These are phyloP conservation scores for Lochmaea crataegi DNA, from an alignment of 2,888 invertebrate species.

Conservation along the genomic window DNA sequence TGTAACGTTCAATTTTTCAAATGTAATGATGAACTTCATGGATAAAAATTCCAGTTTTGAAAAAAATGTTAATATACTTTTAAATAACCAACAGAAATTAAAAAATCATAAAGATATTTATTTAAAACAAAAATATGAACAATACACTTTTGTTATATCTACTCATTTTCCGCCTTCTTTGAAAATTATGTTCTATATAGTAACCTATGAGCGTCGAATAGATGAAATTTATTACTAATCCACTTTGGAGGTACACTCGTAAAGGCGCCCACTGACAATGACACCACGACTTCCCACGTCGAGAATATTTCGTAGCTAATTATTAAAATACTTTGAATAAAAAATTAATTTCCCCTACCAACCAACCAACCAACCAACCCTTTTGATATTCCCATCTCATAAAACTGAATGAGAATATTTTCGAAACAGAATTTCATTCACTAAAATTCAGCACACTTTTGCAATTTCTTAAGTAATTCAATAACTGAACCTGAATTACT, in stretches of 20 bases:
- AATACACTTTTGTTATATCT: neutral
- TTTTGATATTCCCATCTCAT: too few species aligned
- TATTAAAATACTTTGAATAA: neutral
- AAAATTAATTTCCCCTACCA: too few species aligned
- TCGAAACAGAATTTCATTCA: neutral
- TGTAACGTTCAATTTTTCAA: too few species aligned
- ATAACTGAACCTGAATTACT: neutral
- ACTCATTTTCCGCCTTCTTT: constrained; percentile 1
- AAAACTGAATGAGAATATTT: too few species aligned
- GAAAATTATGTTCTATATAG: neutral
- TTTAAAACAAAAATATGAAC: too few species aligned
- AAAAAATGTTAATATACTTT: too few species aligned
- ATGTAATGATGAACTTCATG: too few species aligned
- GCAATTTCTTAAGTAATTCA: constrained; percentile 1
- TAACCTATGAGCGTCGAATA: constrained; percentile 16
- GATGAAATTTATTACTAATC: constrained; percentile 20
- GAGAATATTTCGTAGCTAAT: neutral
- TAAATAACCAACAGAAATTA: too few species aligned
- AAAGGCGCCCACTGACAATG: constrained; percentile 22
- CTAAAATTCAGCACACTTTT: neutral
- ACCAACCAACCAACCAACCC: too few species aligned
- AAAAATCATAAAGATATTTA: too few species aligned
- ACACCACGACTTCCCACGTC: constrained; percentile 19
- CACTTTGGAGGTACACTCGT: constrained; percentile 7
- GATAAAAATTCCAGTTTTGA: too few species aligned